Evolutionary conservation across 2,797 vertebrate species (phyloP).

Genomic region (Sebastes taczanowskii): DNA sequence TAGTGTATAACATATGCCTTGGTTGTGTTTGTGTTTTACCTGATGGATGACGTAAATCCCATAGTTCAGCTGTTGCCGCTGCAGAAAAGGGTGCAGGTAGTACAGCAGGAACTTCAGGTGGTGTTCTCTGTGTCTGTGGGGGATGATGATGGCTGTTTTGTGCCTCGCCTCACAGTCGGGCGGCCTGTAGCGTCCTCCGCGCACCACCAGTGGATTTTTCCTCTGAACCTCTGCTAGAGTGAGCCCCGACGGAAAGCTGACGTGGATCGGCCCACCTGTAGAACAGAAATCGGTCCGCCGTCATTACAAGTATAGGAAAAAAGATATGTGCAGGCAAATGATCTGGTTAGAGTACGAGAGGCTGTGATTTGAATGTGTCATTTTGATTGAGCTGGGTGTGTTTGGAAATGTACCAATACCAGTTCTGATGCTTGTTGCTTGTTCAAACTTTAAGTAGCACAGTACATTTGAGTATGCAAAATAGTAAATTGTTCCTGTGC

Average conservation of each 20-base stretch:
- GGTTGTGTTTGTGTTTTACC: constrained; percentile 58
- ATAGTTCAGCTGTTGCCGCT: constrained; percentile 86
- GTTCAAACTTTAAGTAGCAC: not conserved
- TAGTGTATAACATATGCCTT: not conserved
- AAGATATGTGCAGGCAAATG: constrained; percentile 12
- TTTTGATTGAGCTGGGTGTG: not conserved
- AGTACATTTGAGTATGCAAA: not conserved
- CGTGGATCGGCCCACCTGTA: constrained; percentile 84
- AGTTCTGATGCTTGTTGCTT: not conserved
- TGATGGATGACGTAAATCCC: constrained; percentile 88
- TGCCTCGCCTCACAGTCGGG: constrained; percentile 83
- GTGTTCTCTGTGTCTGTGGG: constrained; percentile 83
- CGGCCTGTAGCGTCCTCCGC: constrained; percentile 83
- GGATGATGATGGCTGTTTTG: constrained; percentile 83
- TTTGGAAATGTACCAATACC: not conserved
- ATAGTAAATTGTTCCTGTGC: not conserved
- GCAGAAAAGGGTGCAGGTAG: constrained; percentile 87
- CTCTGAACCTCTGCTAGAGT: constrained; percentile 74
- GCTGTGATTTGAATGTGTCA: not conserved
- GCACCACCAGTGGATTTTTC: constrained; percentile 83
- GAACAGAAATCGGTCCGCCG: not conserved
- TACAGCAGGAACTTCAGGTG: constrained; percentile 86
- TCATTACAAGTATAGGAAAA: not conserved
- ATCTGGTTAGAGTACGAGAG: not conserved
- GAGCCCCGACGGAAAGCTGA: constrained; percentile 81